phyloP scores from a whole-genome alignment of 2,113 vertebrate genomes.

The Tautogolabrus adspersus region DNA sequence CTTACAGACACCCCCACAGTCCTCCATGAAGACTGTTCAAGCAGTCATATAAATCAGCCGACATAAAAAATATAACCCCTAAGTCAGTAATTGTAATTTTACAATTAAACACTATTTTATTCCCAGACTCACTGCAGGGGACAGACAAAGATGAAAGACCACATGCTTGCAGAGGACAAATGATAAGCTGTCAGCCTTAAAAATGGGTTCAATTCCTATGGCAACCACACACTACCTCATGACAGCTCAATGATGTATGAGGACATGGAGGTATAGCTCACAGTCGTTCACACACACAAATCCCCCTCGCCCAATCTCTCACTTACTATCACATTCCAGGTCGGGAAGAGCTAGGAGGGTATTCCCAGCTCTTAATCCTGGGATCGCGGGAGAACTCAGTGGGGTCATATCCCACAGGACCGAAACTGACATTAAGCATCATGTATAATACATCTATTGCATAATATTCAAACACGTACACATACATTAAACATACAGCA shows the following conservation, averaged over 20 bases:
- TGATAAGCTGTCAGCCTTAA: conserved; percentile 7
- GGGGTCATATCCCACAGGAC: conserved; percentile 57
- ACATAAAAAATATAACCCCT: too few species aligned
- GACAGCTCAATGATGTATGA: conserved; percentile 36
- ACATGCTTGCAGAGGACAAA: not conserved
- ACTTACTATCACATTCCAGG: conserved; percentile 29
- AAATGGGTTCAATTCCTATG: conserved; percentile 19
- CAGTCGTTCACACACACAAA: not conserved
- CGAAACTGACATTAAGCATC: conserved; percentile 37
- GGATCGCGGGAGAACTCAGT: conserved; percentile 59
- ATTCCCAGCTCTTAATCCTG: conserved; percentile 53
- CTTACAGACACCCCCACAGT: conserved; percentile 13
- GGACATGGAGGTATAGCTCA: conserved; percentile 20
- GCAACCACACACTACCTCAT: conserved; percentile 2
- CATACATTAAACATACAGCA: conserved; percentile 16
- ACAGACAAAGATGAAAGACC: not conserved
- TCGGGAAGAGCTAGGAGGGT: conserved; percentile 25
- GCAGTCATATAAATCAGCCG: not conserved
- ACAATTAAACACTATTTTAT: not conserved
- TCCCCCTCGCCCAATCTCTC: not conserved
- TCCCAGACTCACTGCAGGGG: too few species aligned
- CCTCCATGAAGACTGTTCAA: not conserved
- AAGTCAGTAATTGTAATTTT: too few species aligned
- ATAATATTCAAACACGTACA: conserved; percentile 10
- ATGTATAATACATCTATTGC: conserved; percentile 37